phyloP scores from a whole-genome alignment of 2,113 vertebrate species.

The Pelusios castaneus region DNA sequence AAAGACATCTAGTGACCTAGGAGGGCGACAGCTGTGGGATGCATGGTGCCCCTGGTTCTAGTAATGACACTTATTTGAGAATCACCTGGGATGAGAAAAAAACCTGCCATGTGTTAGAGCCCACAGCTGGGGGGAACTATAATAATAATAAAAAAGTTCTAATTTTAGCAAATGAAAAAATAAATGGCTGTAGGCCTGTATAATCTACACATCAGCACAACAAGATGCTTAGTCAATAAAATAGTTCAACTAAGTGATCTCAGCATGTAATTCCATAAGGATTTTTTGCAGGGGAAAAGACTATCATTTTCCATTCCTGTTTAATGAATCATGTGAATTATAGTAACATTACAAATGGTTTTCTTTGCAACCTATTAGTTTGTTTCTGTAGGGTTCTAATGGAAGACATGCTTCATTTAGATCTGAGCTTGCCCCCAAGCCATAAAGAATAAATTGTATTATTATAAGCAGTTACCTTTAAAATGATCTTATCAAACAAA shows the following conservation, averaged over 20 bases:
- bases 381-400: conserved; percentile 99
- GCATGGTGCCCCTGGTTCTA: neutral
- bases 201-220: conserved; percentile 84
- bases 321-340: conserved; percentile 99
- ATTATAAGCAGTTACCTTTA: conserved; percentile 92
- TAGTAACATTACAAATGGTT: conserved; percentile 98
- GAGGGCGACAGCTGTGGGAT: neutral
- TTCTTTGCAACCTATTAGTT: conserved; percentile 98
- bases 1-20: neutral
- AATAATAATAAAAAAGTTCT: neutral
- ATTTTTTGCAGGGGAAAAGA: conserved; percentile 88
- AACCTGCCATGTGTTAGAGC: neutral
- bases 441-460: conserved; percentile 93
- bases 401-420: conserved; percentile 95
- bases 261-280: conserved; percentile 89
- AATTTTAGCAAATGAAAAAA: conserved; percentile 67
- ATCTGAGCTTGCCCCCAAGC: conserved; percentile 88
- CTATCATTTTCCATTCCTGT: conserved; percentile 97
- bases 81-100: neutral
- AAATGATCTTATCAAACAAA: conserved; percentile 85
- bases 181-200: conserved; percentile 48
- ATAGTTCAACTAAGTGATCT: conserved; percentile 89
- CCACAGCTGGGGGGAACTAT: neutral
- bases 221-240: conserved; percentile 93
- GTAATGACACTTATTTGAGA: neutral